Evolutionary conservation across 2,113 vertebrate species (phyloP).

Genomic region (Grantiella picta): DNA sequence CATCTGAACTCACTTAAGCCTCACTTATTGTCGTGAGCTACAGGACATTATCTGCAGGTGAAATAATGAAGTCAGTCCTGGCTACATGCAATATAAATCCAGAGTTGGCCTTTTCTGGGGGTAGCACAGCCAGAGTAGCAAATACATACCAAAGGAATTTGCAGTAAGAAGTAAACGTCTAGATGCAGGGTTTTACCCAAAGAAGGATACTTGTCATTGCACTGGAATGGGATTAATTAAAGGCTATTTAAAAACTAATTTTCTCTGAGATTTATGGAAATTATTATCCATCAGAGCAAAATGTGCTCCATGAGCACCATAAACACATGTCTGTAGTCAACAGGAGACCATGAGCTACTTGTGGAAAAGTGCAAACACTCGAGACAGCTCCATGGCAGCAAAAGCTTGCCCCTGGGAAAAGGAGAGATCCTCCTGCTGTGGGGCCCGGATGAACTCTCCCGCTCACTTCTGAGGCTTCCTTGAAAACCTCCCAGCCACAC

Average conservation of each 20-base stretch:
- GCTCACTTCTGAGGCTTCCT: background rate
- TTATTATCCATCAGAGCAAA: background rate
- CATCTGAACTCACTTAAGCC: background rate
- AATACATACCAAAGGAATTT: background rate
- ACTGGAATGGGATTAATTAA: background rate
- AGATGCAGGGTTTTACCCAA: background rate
- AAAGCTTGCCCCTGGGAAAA: background rate
- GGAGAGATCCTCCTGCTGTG: background rate
- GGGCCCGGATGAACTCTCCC: background rate
- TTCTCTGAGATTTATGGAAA: background rate
- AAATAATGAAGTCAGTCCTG: background rate
- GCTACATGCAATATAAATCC: background rate
- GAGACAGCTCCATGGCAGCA: background rate
- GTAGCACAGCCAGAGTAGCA: background rate
- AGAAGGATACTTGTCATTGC: background rate
- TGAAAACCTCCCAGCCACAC: background rate
- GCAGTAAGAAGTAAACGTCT: background rate
- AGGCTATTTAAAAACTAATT: background rate
- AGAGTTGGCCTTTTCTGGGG: background rate
- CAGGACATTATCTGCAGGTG: background rate
- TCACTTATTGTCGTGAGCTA: rapidly evolving
- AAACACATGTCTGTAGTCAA: background rate
- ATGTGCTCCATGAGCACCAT: background rate
- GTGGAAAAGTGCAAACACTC: background rate
- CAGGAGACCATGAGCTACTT: background rate